Evolutionary conservation across 2,888 invertebrate species (phyloP).

Genomic region (Mesodorylaimus sp.): DNA sequence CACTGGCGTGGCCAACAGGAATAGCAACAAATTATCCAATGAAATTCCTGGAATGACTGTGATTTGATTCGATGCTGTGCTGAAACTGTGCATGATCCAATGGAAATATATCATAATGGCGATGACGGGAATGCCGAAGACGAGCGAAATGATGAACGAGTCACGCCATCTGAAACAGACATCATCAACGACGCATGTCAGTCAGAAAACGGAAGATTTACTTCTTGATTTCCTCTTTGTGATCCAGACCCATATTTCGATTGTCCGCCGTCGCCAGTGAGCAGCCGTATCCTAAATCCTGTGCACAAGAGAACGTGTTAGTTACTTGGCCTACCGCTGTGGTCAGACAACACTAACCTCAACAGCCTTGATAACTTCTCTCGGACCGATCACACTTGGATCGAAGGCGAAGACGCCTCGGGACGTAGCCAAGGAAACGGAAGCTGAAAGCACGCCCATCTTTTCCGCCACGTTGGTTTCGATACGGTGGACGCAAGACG

Average conservation of each 20-base stretch:
- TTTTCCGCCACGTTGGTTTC: conserved; percentile 59
- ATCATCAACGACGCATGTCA: too few relatives aligned
- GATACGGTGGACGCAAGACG: conserved; percentile 85
- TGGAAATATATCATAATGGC: conserved; percentile 72
- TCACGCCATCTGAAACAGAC: conserved; percentile 75
- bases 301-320: neutral
- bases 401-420: conserved; percentile 62
- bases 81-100: conserved; percentile 26
- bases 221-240: conserved; percentile 60
- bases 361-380: conserved; percentile 70
- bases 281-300: neutral
- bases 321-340: too few relatives aligned
- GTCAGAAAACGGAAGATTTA: too few relatives aligned
- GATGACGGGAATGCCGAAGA: conserved; percentile 92
- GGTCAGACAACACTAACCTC: too few relatives aligned
- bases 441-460: conserved; percentile 59
- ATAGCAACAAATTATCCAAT: conserved; percentile 78
- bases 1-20: conserved; percentile 80
- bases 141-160: conserved; percentile 71
- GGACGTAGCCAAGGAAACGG: conserved; percentile 66
- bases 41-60: conserved; percentile 67
- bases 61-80: conserved; percentile 21
- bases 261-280: conserved; percentile 31
- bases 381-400: conserved; percentile 59
- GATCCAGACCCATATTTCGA: conserved; percentile 27